Evolutionary conservation across 1,140 invertebrate genomes (phyloP).

Genomic region (Pseudobourletiella spinata): DNA sequence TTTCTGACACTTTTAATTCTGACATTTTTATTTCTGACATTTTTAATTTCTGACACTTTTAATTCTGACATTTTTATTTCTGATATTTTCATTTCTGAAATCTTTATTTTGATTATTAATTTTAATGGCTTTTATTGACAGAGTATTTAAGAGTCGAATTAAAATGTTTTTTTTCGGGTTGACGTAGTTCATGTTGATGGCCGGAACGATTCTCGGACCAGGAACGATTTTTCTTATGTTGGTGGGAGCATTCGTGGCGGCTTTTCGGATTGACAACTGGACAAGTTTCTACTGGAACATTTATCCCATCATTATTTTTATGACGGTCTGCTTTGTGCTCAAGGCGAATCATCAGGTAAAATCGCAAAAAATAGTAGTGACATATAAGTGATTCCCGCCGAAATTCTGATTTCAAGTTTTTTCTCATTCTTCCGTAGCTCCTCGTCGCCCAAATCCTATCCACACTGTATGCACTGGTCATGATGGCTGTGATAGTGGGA

Average conservation of each 20-base stretch:
- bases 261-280: constrained; percentile 82
- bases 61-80: background rate
- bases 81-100: no score
- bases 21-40: background rate
- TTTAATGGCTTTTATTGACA: background rate
- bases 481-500: constrained; percentile 99
- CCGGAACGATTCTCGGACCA: constrained; percentile 81
- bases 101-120: background rate
- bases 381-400: no score
- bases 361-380: background rate
- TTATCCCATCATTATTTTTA: constrained; percentile 74
- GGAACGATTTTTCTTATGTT: constrained; percentile 93
- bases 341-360: constrained; percentile 80
- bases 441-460: constrained; percentile 89
- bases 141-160: background rate
- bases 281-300: constrained; percentile 81
- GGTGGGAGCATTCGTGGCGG: constrained; percentile 86
- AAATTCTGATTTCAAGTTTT: no score
- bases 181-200: constrained; percentile 55
- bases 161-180: background rate
- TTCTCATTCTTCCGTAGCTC: no score
- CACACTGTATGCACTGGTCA: constrained; percentile 89
- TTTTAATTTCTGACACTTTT: background rate
- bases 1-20: background rate
- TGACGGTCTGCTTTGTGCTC: constrained; percentile 85